Evolutionary conservation across 2,888 invertebrate species (phyloP).

Genomic region (Platycheirus rosarum): DNA sequence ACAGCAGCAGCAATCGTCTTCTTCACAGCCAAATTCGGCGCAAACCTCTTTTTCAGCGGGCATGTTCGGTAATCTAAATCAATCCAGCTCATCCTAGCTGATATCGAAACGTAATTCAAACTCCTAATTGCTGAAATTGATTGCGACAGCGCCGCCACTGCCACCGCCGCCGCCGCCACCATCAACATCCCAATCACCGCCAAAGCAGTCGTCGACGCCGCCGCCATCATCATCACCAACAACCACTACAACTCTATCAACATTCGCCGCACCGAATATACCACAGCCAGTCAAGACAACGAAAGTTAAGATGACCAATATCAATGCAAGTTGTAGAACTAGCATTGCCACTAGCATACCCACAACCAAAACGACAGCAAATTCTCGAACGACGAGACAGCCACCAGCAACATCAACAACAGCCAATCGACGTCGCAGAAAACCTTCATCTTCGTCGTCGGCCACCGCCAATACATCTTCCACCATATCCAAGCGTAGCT

Average conservation of each 20-base stretch:
- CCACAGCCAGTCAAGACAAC: conserved; percentile 63
- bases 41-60: conserved; percentile 84
- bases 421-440: conserved; percentile 65
- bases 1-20: conserved; percentile 83
- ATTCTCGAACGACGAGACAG: conserved; percentile 47
- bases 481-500: conserved; percentile 65
- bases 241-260: conserved; percentile 28
- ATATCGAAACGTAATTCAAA: conserved; percentile 83
- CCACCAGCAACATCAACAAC: conserved; percentile 47
- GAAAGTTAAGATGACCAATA: conserved; percentile 71
- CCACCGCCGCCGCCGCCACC: conserved; percentile 58
- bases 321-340: conserved; percentile 52
- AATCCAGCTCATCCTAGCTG: conserved; percentile 87
- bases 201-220: conserved; percentile 58
- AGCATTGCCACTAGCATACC: conserved; percentile 54
- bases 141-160: conserved; percentile 76
- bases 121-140: conserved; percentile 81
- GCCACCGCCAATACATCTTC: conserved; percentile 52
- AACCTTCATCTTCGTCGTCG: conserved; percentile 61
- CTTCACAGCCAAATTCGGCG: conserved; percentile 81
- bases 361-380: conserved; percentile 56
- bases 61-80: conserved; percentile 87
- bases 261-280: conserved; percentile 38
- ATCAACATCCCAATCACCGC: conserved; percentile 40
- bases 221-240: conserved; percentile 54